A percentile compares a stretch with the other conserved stretches of the same genome.
Conservation (phyloP, 2,888 invertebrate species). For the Galerucella calmariensis region DNA sequence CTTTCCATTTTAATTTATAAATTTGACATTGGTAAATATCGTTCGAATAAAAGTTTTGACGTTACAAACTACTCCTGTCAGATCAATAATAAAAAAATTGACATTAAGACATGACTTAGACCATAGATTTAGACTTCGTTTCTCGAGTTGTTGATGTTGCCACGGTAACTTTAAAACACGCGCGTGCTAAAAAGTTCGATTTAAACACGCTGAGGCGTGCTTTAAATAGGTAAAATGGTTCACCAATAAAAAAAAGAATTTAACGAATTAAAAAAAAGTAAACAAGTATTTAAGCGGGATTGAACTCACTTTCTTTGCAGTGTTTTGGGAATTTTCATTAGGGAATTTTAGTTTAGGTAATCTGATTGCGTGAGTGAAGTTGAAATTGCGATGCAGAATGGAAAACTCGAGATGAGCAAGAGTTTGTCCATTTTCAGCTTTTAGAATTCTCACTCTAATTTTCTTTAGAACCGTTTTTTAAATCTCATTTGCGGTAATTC, state of each 20-base stretch:
- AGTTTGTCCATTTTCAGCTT: conserved; percentile 1
- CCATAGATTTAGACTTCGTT: too few relatives aligned
- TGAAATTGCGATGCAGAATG: conserved; percentile 21
- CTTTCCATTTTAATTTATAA: too few relatives aligned
- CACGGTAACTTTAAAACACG: too few relatives aligned
- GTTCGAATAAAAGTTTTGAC: too few relatives aligned
- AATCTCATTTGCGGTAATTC: background rate
- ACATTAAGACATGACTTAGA: too few relatives aligned
- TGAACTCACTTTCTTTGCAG: conserved; percentile 27
- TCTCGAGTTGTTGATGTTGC: too few relatives aligned
- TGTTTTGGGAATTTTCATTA: conserved; percentile 35
- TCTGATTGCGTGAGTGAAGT: conserved; percentile 36
- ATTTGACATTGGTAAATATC: too few relatives aligned
- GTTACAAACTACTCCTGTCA: too few relatives aligned
- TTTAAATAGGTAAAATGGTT: too few relatives aligned
- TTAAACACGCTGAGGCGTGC: too few relatives aligned
- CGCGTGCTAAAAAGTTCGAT: too few relatives aligned
- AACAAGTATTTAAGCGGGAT: conserved; percentile 34
- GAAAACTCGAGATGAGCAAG: conserved; percentile 12
- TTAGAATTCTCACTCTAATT: background rate
- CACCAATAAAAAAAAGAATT: background rate
- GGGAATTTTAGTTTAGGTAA: conserved; percentile 35
- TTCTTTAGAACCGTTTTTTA: background rate
- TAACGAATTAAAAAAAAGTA: conserved; percentile 28
- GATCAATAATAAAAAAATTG: too few relatives aligned